A percentile compares a stretch with the other conserved stretches of the same genome.
Evolutionary conservation across 2,888 invertebrate genomes (phyloP).

Genomic region (Acanthopleura granulata): DNA sequence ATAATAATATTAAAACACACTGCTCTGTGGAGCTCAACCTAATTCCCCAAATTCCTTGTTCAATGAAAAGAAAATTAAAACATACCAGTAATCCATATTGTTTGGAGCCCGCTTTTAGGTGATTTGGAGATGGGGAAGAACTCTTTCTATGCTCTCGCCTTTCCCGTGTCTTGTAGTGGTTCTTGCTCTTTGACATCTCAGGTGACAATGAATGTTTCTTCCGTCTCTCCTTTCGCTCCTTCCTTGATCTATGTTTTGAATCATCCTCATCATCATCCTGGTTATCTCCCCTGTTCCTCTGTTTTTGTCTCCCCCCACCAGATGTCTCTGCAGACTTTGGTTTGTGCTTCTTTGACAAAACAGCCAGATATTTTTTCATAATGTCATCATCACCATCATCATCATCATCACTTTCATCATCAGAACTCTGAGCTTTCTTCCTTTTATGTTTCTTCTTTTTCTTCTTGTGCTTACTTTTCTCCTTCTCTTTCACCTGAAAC

Average conservation of each 20-base stretch:
- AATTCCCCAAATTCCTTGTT: too few relatives aligned
- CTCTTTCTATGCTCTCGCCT: too few relatives aligned
- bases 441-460: conserved; percentile 58
- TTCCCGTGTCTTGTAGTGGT: too few relatives aligned
- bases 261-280: background rate
- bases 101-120: background rate
- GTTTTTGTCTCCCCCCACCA: background rate
- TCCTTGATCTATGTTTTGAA: background rate
- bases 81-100: conserved; percentile 38
- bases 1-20: too few relatives aligned
- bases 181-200: too few relatives aligned
- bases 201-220: background rate
- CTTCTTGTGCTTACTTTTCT: conserved; percentile 17
- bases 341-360: conserved; percentile 34
- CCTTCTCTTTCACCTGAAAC: conserved; percentile 16
- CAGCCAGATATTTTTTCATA: conserved; percentile 59
- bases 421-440: conserved; percentile 36
- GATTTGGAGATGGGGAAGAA: too few relatives aligned
- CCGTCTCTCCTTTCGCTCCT: background rate
- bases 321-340: conserved; percentile 6
- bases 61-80: background rate
- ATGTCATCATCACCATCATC: conserved; percentile 50
- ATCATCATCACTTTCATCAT: conserved; percentile 27
- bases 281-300: conserved; percentile 1
- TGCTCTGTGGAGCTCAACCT: too few relatives aligned